A percentile compares a stretch with the other conserved stretches of the same genome.
Evolutionary conservation across 2,888 invertebrate genomes (phyloP).

Genomic region (Melanostoma scalare): DNA sequence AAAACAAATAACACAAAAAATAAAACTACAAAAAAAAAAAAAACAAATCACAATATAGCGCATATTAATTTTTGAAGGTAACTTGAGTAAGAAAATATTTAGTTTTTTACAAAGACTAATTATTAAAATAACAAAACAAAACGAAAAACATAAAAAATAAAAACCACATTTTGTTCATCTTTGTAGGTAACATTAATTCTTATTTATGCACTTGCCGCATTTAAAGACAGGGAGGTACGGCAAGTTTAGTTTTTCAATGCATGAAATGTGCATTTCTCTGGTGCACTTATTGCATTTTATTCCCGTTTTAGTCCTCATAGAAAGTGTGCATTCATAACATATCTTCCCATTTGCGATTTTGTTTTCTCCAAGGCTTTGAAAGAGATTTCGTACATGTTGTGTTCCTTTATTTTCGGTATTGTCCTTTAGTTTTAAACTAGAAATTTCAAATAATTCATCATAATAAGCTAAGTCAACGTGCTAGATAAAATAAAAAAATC

Average conservation of each 20-base stretch:
- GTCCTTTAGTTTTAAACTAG: slow-evolving; percentile 25
- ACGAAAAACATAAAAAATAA: slow-evolving; percentile 4
- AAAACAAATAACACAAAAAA: slow-evolving; percentile 5
- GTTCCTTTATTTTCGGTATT: slow-evolving; percentile 16
- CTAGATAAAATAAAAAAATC: slow-evolving; percentile 22
- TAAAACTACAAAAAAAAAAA: slow-evolving; percentile 4
- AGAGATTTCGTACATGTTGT: slow-evolving; percentile 19
- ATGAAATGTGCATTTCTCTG: slow-evolving; percentile 42
- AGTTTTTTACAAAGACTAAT: neutral
- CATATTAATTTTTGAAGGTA: neutral
- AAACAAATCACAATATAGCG: neutral
- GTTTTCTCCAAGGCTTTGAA: slow-evolving; percentile 20
- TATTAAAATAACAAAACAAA: slow-evolving; percentile 1
- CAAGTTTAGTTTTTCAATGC: slow-evolving; percentile 27
- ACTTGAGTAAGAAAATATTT: slow-evolving; percentile 8
- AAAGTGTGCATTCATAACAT: slow-evolving; percentile 35
- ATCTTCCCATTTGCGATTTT: slow-evolving; percentile 28
- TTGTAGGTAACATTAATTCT: slow-evolving; percentile 18
- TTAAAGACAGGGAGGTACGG: slow-evolving; percentile 21
- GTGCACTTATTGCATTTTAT: slow-evolving; percentile 32
- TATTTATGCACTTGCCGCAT: slow-evolving; percentile 22
- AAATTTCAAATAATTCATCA: slow-evolving; percentile 24
- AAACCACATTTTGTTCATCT: slow-evolving; percentile 7
- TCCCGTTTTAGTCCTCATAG: slow-evolving; percentile 26
- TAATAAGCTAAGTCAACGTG: slow-evolving; percentile 18